A percentile compares a stretch with the other conserved stretches of the same genome.
These are phyloP conservation scores for Arizona elegans DNA, from an alignment of 2,113 vertebrate genomes.

Conservation along the genomic window DNA sequence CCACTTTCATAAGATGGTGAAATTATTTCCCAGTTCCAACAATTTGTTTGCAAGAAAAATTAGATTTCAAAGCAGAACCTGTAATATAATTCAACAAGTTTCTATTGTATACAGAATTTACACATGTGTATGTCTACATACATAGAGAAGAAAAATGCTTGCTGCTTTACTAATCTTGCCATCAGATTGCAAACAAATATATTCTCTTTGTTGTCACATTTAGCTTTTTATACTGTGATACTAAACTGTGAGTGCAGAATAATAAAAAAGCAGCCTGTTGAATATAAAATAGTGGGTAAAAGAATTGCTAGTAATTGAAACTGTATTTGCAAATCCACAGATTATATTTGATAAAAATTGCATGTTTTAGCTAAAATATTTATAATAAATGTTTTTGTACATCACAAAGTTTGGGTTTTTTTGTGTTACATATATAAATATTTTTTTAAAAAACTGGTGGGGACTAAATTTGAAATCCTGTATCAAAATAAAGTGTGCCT, in stretches of 20 bases:
- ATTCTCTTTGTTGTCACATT: constrained; percentile 19
- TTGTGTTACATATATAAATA: constrained; percentile 64
- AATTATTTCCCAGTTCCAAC: constrained; percentile 14
- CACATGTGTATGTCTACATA: constrained; percentile 21
- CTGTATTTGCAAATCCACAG: constrained; percentile 60
- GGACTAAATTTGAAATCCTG: constrained; percentile 29
- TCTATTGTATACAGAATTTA: constrained; percentile 31
- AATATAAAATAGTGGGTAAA: constrained; percentile 49
- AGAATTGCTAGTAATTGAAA: constrained; percentile 56
- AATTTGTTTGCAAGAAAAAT: constrained; percentile 15
- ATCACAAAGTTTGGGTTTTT: constrained; percentile 59
- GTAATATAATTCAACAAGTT: constrained; percentile 4
- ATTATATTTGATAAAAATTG: constrained; percentile 66
- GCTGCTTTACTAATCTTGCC: neutral
- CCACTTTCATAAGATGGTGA: neutral
- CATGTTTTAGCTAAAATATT: constrained; percentile 66
- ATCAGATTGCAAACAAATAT: neutral
- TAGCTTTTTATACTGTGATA: constrained; percentile 53
- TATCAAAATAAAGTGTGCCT: neutral
- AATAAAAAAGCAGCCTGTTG: constrained; percentile 53
- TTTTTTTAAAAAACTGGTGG: constrained; percentile 39
- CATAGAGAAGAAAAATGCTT: neutral
- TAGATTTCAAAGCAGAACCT: constrained; percentile 9
- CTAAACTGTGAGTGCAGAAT: constrained; percentile 58
- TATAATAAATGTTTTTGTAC: constrained; percentile 73